Percentiles rank a stretch among this genome's conserved stretches.
phyloP scores from a whole-genome alignment of 2,797 vertebrate genomes.

The Falco novaeseelandiae region DNA sequence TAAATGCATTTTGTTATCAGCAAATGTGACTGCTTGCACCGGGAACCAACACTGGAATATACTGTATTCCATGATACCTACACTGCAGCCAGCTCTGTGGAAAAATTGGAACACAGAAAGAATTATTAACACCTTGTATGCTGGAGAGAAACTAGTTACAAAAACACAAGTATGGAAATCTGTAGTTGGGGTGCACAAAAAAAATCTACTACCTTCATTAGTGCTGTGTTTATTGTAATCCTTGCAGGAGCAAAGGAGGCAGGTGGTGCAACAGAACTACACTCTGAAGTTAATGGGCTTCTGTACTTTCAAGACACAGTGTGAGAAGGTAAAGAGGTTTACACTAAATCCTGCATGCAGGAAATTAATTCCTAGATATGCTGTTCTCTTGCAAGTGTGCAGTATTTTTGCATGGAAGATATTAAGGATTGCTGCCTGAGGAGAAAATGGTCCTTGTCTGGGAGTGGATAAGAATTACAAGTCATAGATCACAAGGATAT shows the following conservation, averaged over 20 bases:
- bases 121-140: background rate
- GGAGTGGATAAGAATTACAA: background rate
- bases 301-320: background rate
- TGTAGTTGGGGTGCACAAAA: background rate
- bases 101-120: background rate
- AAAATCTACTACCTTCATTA: background rate
- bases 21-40: slow-evolving; percentile 10
- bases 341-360: background rate
- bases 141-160: background rate
- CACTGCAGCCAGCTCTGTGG: background rate
- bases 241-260: background rate
- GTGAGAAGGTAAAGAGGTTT: background rate
- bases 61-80: background rate
- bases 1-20: slow-evolving; percentile 42
- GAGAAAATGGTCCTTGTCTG: background rate
- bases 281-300: background rate
- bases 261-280: background rate
- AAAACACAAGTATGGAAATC: background rate
- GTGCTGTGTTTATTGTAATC: background rate
- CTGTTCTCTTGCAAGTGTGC: background rate
- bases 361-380: background rate
- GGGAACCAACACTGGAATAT: background rate
- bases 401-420: background rate
- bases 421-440: background rate
- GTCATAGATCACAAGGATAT: background rate